Evolutionary conservation across 2,888 invertebrate species (phyloP), one percentile per base, ranked within the genome.

Genomic region (Brenthis ino): DNA sequence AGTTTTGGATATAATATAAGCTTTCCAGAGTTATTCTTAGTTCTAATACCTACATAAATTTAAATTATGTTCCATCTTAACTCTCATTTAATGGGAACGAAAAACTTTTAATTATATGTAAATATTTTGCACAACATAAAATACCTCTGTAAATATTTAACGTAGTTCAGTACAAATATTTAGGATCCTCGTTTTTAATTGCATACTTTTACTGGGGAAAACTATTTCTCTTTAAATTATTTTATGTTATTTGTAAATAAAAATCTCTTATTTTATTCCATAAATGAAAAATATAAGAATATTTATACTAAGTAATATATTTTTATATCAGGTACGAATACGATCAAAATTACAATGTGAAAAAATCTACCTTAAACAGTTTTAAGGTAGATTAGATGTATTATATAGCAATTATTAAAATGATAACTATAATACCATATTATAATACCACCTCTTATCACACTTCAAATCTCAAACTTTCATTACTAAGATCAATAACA

Each of bases 1-100:
- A 37, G 8, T 43, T 43, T 11, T 43, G 3, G 11, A 11, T 43
- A 43, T 43, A 43, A 43, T 43, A 43, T 43, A 43, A 43, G 11
- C 2, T 43, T 43, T 43, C 37, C 37, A 11, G 37, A 43, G 11
- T 11, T 43, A 43, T 43, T 11, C 37, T 43, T 8, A 12, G 51
- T 51, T 51, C 51, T n/a, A 51, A 5, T 8, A n/a, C 8, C 4
- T n/a, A 51, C n/a, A 51, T n/a, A 51, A 51, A n/a, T 16, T 55
- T 60, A 55, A 67, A 61, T 53, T 67, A 67, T 57, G 61, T 24
- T 66, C 20, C 53, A 66, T 57, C 50, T 53, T 20, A 60, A 24
- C 14, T 48, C 28, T 50, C 33, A 57, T 61, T 54, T 60, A 8
- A 51, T 24, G 48, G 11, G n/a, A 47, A 48, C 58, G 28, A 63